phyloP scores from a whole-genome alignment of 1,140 invertebrate genomes.

The Listronotus bonariensis region DNA sequence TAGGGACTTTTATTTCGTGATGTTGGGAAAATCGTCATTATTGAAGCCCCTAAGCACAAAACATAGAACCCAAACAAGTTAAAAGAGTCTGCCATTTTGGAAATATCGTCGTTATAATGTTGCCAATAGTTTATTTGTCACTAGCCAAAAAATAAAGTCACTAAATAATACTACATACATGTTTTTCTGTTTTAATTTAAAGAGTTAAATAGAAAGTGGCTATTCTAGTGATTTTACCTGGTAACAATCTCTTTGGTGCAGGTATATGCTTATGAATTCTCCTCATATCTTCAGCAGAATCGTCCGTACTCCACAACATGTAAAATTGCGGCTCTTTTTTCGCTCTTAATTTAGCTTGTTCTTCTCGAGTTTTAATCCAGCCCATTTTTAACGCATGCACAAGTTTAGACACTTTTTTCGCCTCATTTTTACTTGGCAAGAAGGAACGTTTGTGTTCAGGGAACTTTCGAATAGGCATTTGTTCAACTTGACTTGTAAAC shows the following conservation, averaged over 20 bases:
- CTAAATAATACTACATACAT: too few relatives aligned
- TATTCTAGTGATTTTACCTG: constrained; percentile 58
- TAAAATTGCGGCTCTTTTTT: constrained; percentile 75
- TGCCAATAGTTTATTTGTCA: too few relatives aligned
- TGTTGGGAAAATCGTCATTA: too few relatives aligned
- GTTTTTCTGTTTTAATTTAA: too few relatives aligned
- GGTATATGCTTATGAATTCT: constrained; percentile 85
- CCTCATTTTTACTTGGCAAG: constrained; percentile 87
- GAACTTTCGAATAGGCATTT: constrained; percentile 89
- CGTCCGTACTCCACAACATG: constrained; percentile 82
- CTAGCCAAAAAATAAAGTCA: too few relatives aligned
- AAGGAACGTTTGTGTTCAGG: constrained; percentile 96
- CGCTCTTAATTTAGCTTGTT: constrained; percentile 71
- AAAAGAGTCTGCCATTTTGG: too few relatives aligned
- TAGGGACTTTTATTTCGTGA: too few relatives aligned
- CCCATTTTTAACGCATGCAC: constrained; percentile 98
- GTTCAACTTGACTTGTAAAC: constrained; percentile 91
- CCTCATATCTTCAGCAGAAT: constrained; percentile 73
- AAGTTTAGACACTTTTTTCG: constrained; percentile 77
- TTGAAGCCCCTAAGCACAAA: too few relatives aligned
- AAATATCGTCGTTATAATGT: too few relatives aligned
- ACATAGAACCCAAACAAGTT: too few relatives aligned
- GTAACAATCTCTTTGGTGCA: constrained; percentile 86
- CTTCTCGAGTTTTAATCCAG: constrained; percentile 84
- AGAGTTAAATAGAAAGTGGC: too few relatives aligned